Evolutionary conservation across 2,113 vertebrate species (phyloP).

Genomic region (Neodontobutis hainanensis): DNA sequence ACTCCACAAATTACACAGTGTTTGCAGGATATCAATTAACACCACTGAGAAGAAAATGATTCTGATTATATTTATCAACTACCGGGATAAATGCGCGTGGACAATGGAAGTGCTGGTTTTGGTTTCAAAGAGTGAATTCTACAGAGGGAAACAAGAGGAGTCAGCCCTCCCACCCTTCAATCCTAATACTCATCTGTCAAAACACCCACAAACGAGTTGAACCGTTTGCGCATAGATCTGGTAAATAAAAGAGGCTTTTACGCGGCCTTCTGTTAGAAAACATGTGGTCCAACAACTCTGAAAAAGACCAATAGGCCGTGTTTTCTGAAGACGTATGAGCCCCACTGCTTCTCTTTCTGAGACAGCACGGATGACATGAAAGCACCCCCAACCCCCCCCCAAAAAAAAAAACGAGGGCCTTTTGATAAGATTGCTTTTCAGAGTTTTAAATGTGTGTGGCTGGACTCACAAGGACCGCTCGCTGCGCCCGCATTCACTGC

Average conservation of each 20-base stretch:
- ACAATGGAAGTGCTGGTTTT: conserved; percentile 61
- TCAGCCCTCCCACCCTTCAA: conserved; percentile 78
- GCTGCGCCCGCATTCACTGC: conserved; percentile 81
- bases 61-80: conserved; percentile 35
- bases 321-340: conserved; percentile 81
- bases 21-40: conserved; percentile 53
- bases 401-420: conserved; percentile 78
- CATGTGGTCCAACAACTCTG: conserved; percentile 87
- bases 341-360: conserved; percentile 83
- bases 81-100: background rate
- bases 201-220: conserved; percentile 85
- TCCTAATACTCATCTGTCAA: conserved; percentile 85
- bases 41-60: conserved; percentile 26
- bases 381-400: conserved; percentile 68
- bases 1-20: conserved; percentile 47
- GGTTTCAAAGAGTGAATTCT: conserved; percentile 78
- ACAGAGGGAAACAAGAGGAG: conserved; percentile 59
- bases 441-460: conserved; percentile 81
- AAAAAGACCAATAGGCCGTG: conserved; percentile 85
- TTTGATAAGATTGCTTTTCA: conserved; percentile 91
- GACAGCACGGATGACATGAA: conserved; percentile 83
- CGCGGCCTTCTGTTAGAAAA: conserved; percentile 79
- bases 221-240: conserved; percentile 81
- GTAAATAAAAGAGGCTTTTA: conserved; percentile 79
- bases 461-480: conserved; percentile 82